A percentile compares a stretch with the other conserved stretches of the same genome.
These are phyloP conservation scores for Muschampia plurimacula DNA, from an alignment of 2,888 invertebrate species.

Conservation along the genomic window DNA sequence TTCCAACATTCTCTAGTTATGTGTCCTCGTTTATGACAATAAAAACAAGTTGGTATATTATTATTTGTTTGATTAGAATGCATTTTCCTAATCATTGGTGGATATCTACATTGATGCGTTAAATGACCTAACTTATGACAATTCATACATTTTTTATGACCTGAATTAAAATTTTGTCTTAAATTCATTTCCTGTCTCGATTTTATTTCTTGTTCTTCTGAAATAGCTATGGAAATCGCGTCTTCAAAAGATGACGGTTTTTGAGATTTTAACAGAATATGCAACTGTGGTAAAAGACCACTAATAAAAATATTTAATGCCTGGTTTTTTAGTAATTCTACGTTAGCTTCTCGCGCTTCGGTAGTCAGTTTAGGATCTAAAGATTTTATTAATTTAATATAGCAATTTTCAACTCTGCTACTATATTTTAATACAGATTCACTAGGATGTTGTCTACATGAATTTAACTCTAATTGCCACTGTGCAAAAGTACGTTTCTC, in stretches of 20 bases:
- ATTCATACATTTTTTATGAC: not conserved
- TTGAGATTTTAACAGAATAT: not conserved
- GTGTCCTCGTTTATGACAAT: not conserved
- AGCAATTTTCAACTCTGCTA: constrained; percentile 39
- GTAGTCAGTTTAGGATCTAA: constrained; percentile 18
- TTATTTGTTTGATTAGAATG: not conserved
- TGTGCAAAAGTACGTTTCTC: constrained; percentile 37
- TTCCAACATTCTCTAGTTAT: not conserved
- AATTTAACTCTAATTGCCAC: constrained; percentile 43
- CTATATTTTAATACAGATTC: constrained; percentile 36
- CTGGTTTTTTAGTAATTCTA: constrained; percentile 39
- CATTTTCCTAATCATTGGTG: not conserved
- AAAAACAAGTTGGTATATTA: not conserved
- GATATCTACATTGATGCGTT: not conserved
- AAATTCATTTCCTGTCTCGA: constrained; percentile 44
- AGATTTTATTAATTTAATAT: constrained; percentile 41
- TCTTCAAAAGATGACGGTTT: not conserved
- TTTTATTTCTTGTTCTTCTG: constrained; percentile 34
- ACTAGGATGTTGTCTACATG: constrained; percentile 23
- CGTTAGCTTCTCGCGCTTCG: not conserved
- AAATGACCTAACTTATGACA: not conserved
- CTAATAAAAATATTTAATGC: constrained; percentile 50
- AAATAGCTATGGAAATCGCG: not conserved
- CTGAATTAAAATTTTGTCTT: constrained; percentile 20
- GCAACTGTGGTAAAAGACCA: constrained; percentile 51